Conservation (phyloP, 2,888 invertebrate species). For the Salticus scenicus region DNA sequence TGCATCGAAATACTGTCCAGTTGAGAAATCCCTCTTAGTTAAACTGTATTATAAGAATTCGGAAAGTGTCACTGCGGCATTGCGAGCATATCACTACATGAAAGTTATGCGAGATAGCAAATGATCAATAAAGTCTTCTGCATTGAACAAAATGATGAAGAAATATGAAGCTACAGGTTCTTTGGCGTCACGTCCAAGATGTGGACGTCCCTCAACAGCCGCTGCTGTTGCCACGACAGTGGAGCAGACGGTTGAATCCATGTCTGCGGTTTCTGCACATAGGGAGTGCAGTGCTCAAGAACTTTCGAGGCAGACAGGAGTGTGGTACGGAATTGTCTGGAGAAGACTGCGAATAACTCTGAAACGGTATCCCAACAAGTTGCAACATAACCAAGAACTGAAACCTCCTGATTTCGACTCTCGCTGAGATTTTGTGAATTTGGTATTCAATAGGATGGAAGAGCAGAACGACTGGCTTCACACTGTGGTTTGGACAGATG, state of each 20-base stretch:
- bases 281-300: conserved; percentile 22
- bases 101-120: too few species aligned
- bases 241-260: conserved; percentile 18
- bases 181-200: too few species aligned
- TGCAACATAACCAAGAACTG: conserved; percentile 11
- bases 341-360: conserved; percentile 17
- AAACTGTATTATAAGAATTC: too few species aligned
- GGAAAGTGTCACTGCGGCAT: too few species aligned
- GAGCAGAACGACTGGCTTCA: conserved; percentile 29
- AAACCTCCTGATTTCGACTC: background rate
- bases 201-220: too few species aligned
- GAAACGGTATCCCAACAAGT: conserved; percentile 19
- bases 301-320: conserved; percentile 13
- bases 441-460: conserved; percentile 17
- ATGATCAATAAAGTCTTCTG: too few species aligned
- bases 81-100: too few species aligned
- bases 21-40: too few species aligned
- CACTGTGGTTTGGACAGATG: conserved; percentile 42
- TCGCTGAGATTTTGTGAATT: conserved; percentile 24
- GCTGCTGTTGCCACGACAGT: conserved; percentile 20
- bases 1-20: too few species aligned
- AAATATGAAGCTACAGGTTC: background rate
- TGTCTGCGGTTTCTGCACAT: conserved; percentile 13
- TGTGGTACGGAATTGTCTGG: conserved; percentile 14
- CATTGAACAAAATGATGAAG: too few species aligned